Percentiles rank a stretch among this genome's conserved stretches.
Evolutionary conservation across 2,113 vertebrate genomes (phyloP).

Genomic region (Heterotis niloticus): DNA sequence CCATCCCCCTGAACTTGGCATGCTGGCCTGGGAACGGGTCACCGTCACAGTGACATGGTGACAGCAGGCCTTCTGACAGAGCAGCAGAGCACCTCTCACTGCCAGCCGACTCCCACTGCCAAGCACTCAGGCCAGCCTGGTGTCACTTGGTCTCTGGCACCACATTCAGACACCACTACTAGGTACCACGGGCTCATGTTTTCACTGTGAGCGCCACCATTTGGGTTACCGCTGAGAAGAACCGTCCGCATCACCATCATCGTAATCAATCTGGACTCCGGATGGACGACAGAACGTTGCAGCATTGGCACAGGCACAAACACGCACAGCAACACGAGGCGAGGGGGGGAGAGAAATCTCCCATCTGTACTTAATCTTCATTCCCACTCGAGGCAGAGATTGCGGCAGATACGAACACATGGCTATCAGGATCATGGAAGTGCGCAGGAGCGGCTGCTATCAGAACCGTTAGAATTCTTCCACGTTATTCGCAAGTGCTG

Average conservation of each 20-base stretch:
- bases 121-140: neutral
- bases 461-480: neutral
- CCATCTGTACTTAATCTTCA: neutral
- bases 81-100: neutral
- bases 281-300: neutral
- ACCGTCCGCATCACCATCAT: constrained; percentile 1
- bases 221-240: neutral
- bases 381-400: neutral
- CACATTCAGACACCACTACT: neutral
- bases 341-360: neutral
- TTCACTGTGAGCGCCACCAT: neutral
- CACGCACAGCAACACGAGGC: neutral
- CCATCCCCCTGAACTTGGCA: neutral
- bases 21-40: neutral
- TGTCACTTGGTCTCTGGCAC: neutral
- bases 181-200: neutral
- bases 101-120: neutral
- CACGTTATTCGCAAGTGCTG: neutral
- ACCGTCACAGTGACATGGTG: neutral
- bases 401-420: neutral
- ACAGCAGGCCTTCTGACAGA: neutral
- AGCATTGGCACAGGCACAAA: neutral
- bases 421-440: constrained; percentile 6
- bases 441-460: neutral
- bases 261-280: neutral